Evolutionary conservation across 2,888 invertebrate genomes (phyloP), one percentile per base, ranked within the genome.

Genomic region (Pristionchus exspectatus): DNA sequence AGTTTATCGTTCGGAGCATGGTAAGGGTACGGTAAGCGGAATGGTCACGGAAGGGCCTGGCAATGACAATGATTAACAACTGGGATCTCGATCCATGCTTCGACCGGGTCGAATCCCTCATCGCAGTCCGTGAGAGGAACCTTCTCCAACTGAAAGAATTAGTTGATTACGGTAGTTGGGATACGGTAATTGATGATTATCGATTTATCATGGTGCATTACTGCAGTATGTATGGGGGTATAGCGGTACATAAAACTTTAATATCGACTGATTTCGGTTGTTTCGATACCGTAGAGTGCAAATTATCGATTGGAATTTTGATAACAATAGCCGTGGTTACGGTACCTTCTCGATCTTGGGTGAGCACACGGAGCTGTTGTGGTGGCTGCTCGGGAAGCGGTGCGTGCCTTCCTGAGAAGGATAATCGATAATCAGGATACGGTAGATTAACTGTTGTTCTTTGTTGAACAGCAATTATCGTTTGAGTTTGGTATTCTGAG

Each of bases 311-410:
- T 66, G 74, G 33, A 18, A n/a, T 18, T 18, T 14, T 30, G 74
- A 38, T 74, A 38, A 74, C 44, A n/a, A 44, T 50, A 27, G 33
- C 21, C 0, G 14, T 14, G n/a, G 24, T 24, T 38, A 30, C 7
- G 3, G 24, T 30, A 87, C 87, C 72, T 56, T 33, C 50, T 87
- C 87, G 18, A 87, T 72, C 21, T 72, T 59, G 24, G 59, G 87
- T 10, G 50, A 33, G 38, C 87, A 87, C 21, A 87, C 59, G 18
- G 87, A 87, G 33, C 59, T 87, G 54, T 87, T 87, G 54, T 87
- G 87, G 9, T 30, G 33, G 21, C n/a, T 50, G 33, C 69, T 27
- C 14, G 87, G 87, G 56, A 87, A 87, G n/a, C 38, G 66, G 12
- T 86, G 63, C 2, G 63, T 63, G 38, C 86, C 86, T 66, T 63